Base-by-base conservation (phyloP, 2,113 vertebrate genomes). In the Pao palembangensis region DNA sequence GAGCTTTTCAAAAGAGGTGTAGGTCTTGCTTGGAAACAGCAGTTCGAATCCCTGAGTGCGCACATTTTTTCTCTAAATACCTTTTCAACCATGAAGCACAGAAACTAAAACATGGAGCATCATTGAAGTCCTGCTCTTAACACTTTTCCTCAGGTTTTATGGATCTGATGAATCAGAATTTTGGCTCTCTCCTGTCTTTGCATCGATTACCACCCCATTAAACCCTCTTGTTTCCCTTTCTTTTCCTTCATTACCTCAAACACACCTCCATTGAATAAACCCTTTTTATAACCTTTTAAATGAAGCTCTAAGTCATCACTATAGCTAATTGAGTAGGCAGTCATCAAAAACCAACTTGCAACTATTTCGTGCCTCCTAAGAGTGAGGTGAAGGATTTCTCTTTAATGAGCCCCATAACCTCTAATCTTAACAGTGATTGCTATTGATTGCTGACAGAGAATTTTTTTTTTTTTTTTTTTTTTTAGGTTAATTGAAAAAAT, bases 331-430 rank as follows among this genome's bases (percentile, higher is more conserved):
- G 31, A 56, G 60, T 68, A 51, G 76, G 60, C 60, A 34, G 58
- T 57, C 47, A 38, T 70, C 67, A 62, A 21, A 54, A 71, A 81
- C 79, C 77, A 87, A 58, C 79, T 71, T 51, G 74, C 43, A 31
- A 79, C 81, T 79, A 73, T 82, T 78, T 64, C 55, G 43, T 12
- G 8, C 50, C 50, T 77, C 71, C 78, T 79, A 87, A 85, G 82
- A 85, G 81, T 80, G 54, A 59, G 57, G 49, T 55, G 46, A 6
- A 14, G 1, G 34, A 14, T 20, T 1, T 28, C 44, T 43, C 54
- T 2, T 44, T 67, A 74, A 67, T 71, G 20, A 69, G 54, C 43
- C 19, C 4, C 47, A 54, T 23, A n/a, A 56, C 49, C 0, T 53
- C 47, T 21, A 13, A 8, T 64, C 46, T 42, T 52, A 61, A 51